Base-by-base conservation (phyloP, 2,113 vertebrate species). In the Pyxicephalus adspersus region DNA sequence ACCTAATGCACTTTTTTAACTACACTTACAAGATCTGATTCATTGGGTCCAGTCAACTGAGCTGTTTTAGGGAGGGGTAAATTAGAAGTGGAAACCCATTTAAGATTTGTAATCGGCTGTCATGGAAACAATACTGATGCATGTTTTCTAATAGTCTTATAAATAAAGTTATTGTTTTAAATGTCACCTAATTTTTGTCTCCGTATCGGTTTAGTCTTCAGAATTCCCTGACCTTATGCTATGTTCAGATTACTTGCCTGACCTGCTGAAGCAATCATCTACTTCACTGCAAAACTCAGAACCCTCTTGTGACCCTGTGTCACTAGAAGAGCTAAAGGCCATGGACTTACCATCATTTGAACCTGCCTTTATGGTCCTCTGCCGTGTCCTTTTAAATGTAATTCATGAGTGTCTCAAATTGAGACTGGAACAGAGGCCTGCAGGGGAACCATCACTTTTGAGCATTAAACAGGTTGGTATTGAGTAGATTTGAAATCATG, bases 371-470 rank as follows among this genome's bases (percentile, higher is more conserved):
- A 87, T 98, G 6, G 96, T 98, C 76, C 95, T 99, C 45, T 99
- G 98, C 80, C 93, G 98, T 17, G 97, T 99, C 65, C 94, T 98
- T 55, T 95, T 99, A 76, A 98, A 98, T 17, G 97, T 99, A 80
- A 99, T 99, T 85, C 98, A 99, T 3, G 98, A 99, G 85, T 99
- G 98, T 91, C 96, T 99, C 86, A 99, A 99, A 87, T 89, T 99
- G 77, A 90, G 98, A 76, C 83, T 99, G 87, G 98, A 99, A 74
- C 98, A 99, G 88, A 92, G 96, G 72, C 98, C 98, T n/a, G 98
- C 98, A 26, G 98, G 98, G 65, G 97, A 99, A 65, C 96, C 98
- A 0, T 99, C 98, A 0, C 93, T 99, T 83, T 87, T 99, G 91
- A 99, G 98, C 82, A 99, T 99, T 90, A 98, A 99, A 87, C 98